phyloP scores from a whole-genome alignment of 92 coral and sea anemone genomes.

The Zoanthus sociatus region DNA sequence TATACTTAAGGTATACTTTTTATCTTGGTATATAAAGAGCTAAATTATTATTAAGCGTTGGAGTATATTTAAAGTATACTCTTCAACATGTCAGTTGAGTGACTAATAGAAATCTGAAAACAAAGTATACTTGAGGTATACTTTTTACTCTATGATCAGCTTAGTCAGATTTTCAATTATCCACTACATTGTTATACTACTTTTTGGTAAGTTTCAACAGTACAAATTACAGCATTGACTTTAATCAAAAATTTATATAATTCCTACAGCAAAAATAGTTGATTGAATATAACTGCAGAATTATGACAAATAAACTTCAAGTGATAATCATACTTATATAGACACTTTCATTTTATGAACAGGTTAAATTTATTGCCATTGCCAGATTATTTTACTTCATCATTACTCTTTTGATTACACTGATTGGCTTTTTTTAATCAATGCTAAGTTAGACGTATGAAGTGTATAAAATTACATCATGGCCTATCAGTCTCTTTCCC shows the following conservation, averaged over 20 bases:
- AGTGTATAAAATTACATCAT: background rate
- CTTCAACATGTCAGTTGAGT: background rate
- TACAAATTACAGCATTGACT: background rate
- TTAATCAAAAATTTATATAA: background rate
- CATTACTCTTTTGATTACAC: background rate
- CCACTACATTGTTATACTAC: background rate
- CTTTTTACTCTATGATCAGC: background rate
- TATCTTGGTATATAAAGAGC: background rate
- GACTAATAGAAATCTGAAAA: constrained; percentile 8
- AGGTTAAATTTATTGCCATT: background rate
- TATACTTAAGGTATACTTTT: background rate
- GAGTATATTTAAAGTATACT: constrained; percentile 50
- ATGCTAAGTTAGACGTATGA: background rate
- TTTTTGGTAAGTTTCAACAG: background rate
- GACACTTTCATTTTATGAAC: background rate
- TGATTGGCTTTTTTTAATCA: background rate
- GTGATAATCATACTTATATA: background rate
- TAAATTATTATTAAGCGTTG: background rate
- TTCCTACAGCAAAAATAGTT: background rate
- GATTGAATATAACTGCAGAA: background rate
- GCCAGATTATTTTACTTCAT: background rate
- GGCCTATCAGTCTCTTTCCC: background rate
- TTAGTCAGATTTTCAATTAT: background rate
- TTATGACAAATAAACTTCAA: background rate
- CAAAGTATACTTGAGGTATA: constrained; percentile 51